These are phyloP conservation scores for Microcebus tavaratra DNA, from an alignment of 2,113 vertebrate species.

Conservation along the genomic window DNA sequence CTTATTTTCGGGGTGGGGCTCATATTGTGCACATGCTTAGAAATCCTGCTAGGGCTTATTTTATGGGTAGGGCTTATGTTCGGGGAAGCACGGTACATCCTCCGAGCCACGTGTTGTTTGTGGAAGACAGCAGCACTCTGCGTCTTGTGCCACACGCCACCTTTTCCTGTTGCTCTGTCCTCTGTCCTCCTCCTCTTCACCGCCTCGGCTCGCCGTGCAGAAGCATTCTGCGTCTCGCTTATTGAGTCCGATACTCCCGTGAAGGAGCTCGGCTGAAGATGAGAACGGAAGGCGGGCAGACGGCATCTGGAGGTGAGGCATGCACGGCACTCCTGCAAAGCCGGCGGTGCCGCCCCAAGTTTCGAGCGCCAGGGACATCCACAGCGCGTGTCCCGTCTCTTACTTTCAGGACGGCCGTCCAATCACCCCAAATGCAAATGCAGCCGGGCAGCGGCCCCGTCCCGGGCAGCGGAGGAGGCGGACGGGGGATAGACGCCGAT, in stretches of 20 bases:
- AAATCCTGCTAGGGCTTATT: too few species aligned
- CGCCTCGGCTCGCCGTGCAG: not conserved
- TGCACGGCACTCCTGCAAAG: accelerated
- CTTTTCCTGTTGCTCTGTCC: not conserved
- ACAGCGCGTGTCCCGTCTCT: constrained; percentile 50
- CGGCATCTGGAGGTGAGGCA: accelerated
- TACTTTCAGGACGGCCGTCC: not conserved
- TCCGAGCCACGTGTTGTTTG: not conserved
- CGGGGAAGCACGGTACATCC: not conserved
- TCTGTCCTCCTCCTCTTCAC: not conserved
- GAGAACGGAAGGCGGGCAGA: accelerated
- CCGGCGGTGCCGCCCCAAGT: accelerated
- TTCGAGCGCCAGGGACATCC: not conserved
- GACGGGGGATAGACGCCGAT: not conserved
- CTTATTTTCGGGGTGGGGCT: too few species aligned
- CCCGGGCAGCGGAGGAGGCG: not conserved
- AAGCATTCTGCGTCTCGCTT: not conserved
- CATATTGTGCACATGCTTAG: too few species aligned
- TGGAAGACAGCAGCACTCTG: accelerated
- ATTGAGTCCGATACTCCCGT: accelerated
- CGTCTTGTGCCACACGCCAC: too few species aligned
- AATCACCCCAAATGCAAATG: accelerated
- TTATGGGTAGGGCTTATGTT: too few species aligned
- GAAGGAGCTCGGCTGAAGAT: accelerated
- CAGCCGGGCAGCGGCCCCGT: not conserved